Evolutionary conservation across 2,113 vertebrate genomes (phyloP).

Genomic region (Thomomys bottae): DNA sequence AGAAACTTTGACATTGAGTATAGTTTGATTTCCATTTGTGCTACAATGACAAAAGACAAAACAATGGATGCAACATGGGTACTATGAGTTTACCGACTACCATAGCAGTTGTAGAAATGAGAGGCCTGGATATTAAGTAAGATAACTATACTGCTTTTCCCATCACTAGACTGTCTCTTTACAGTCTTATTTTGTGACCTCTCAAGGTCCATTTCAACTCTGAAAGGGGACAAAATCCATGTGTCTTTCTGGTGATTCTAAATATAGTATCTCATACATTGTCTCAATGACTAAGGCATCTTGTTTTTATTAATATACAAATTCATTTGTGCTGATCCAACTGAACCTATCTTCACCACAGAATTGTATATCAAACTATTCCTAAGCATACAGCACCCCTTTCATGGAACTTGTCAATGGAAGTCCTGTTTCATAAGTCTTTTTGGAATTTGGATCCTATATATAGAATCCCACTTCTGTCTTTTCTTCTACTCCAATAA

Average conservation of each 20-base stretch:
- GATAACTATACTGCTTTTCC: background rate
- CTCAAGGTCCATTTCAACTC: background rate
- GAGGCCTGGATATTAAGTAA: background rate
- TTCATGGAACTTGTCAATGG: background rate
- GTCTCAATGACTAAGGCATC: background rate
- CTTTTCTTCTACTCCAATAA: background rate
- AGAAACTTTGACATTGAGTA: background rate
- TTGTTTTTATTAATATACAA: background rate
- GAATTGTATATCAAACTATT: background rate
- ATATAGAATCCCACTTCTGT: background rate
- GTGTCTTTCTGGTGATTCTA: background rate
- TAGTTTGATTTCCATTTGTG: background rate
- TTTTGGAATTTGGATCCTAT: background rate
- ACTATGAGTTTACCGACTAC: background rate
- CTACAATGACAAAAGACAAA: background rate
- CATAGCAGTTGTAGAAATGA: background rate
- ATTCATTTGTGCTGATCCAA: background rate
- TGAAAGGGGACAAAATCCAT: background rate
- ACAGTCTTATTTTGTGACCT: background rate
- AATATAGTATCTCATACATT: background rate
- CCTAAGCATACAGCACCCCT: background rate
- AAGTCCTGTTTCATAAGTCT: background rate
- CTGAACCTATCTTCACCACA: background rate
- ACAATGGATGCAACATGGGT: background rate
- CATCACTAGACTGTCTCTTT: too few relatives aligned